phyloP scores from a whole-genome alignment of 1,140 invertebrate species.

The Melanaphis sacchari region DNA sequence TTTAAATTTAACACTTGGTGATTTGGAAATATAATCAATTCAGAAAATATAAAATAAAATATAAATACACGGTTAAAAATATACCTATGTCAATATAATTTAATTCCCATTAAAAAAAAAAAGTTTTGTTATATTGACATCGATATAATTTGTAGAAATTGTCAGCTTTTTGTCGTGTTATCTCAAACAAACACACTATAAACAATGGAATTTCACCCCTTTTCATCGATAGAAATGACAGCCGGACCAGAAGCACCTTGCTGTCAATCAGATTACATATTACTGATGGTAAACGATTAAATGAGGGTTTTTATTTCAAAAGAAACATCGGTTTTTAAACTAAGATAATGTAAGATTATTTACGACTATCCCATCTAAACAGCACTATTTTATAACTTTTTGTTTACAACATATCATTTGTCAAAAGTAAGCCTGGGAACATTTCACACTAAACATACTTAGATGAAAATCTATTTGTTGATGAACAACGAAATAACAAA shows the following conservation, averaged over 20 bases:
- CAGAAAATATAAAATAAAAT: not conserved
- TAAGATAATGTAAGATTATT: not conserved
- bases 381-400: not conserved
- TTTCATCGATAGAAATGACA: not conserved
- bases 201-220: not conserved
- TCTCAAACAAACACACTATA: not conserved
- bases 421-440: not conserved
- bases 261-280: constrained; percentile 30
- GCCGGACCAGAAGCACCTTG: constrained; percentile 32
- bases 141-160: not conserved
- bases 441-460: not conserved
- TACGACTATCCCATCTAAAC: not conserved
- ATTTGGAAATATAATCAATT: not conserved
- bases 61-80: not conserved
- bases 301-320: constrained; percentile 11
- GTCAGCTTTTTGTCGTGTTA: not conserved
- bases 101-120: not conserved
- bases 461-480: constrained; percentile 14
- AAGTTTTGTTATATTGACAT: not conserved
- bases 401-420: not conserved
- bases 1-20: not conserved
- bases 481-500: not conserved
- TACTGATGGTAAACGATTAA: not conserved
- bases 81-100: not conserved
- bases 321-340: not conserved